These are phyloP conservation scores for Drosophila neocordata DNA, from an alignment of 1,140 invertebrate species.

Conservation along the genomic window DNA sequence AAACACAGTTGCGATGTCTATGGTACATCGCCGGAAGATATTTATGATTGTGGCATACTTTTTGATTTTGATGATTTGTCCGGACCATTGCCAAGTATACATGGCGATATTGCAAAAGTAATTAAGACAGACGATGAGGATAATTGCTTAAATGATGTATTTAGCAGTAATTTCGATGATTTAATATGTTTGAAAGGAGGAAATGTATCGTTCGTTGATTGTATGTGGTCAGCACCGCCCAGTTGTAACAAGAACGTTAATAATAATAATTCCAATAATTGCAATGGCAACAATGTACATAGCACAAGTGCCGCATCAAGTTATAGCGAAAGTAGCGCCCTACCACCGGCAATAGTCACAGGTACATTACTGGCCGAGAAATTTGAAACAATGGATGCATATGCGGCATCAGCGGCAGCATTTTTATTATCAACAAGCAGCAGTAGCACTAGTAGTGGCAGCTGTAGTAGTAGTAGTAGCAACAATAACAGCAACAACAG, in stretches of 20 bases:
- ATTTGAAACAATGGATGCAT: constrained; percentile 12
- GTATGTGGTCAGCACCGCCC: constrained; percentile 58
- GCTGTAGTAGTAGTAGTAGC: background rate
- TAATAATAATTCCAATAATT: constrained; percentile 11
- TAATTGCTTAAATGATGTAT: background rate
- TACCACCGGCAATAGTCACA: constrained; percentile 45
- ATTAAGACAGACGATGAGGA: background rate
- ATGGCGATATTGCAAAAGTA: constrained; percentile 33
- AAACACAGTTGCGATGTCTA: background rate
- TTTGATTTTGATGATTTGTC: background rate
- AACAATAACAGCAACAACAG: background rate
- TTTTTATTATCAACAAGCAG: background rate
- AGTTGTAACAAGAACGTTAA: background rate
- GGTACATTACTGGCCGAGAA: constrained; percentile 13
- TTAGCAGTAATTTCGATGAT: constrained; percentile 3
- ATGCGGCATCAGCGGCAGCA: background rate
- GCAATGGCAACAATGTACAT: background rate
- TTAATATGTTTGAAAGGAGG: constrained; percentile 46
- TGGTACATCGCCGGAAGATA: background rate
- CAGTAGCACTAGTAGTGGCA: background rate
- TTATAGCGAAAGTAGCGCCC: constrained; percentile 55
- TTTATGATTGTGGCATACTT: background rate
- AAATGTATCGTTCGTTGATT: constrained; percentile 49
- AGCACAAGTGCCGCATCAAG: constrained; percentile 57
- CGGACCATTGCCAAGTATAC: constrained; percentile 21